Base-by-base conservation (phyloP, 2,113 vertebrate species). In the Lepidiolamprologus cunningtoni region DNA sequence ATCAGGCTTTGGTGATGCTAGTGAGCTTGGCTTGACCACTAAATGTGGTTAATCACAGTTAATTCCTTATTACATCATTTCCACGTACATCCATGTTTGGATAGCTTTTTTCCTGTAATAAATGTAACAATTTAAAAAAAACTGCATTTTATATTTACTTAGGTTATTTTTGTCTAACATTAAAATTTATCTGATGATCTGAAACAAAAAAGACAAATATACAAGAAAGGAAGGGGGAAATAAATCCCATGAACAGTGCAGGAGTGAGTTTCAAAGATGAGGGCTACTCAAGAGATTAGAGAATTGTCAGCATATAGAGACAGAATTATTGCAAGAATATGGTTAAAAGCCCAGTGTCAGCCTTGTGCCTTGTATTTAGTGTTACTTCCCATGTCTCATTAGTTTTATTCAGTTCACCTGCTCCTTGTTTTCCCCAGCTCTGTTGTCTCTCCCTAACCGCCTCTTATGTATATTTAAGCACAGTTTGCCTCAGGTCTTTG, bases 391-490 rank as follows among this genome's bases (percentile, higher is more conserved):
- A 0, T 61, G 57, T 61, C 57, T 61, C 5, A 31, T 61, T 61
- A 61, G 57, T 61, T 61, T 61, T 31, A 10, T 31, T 1, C 57
- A 61, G 57, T 61, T 61, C 57, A 61, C 57, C 26, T 31, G 14
- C 26, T 61, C 26, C 57, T 61, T 17, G 57, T 61, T 61, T 61
- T 61, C 57, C 57, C 3, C 14, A 31, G 26, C 57, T 61, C 57
- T 10, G 57, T 17, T 61, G 28, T 61, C 57, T 4, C 57, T 10
- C 57, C 1, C 28, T 61, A 17, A 61, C 0, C 0, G 2, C 16
- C 28, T 33, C 57, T 33, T 61, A 19, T 61, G 57, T 33, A 61
- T 33, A 61, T 61, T 61, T 61, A 61, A 61, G 14, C 57, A 0
- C 14, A 61, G 57, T 61, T 61, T 61, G 2, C 57, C 8, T 61